These are phyloP conservation scores for Heliocidaris tuberculata DNA, from an alignment of 35 echinoderm and acorn worm genomes.

Conservation along the genomic window DNA sequence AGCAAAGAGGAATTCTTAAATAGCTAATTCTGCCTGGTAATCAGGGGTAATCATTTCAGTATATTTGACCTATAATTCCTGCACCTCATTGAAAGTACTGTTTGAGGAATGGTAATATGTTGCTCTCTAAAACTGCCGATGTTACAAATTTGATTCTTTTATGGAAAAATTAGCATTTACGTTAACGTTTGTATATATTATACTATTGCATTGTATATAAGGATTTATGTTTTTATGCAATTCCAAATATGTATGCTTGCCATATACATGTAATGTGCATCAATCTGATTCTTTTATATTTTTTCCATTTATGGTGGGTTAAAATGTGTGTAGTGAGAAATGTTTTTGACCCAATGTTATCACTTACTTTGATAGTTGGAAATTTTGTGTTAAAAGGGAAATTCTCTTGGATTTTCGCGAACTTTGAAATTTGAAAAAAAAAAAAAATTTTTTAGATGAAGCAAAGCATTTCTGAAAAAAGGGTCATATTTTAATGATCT, in stretches of 20 bases:
- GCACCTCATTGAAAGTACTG: not conserved
- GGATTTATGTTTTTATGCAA: not conserved
- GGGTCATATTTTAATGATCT: too few relatives aligned
- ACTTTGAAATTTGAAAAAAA: too few relatives aligned
- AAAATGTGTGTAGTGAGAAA: not conserved
- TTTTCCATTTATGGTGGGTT: not conserved
- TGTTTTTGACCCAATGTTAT: not conserved
- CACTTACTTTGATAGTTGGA: too few relatives aligned
- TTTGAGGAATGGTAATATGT: not conserved
- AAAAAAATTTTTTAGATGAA: too few relatives aligned
- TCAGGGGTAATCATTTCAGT: too few relatives aligned
- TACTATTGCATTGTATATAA: not conserved
- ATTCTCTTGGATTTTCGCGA: too few relatives aligned
- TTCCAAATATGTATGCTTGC: not conserved
- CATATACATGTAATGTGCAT: not conserved
- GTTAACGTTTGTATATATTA: not conserved
- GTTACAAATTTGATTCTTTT: not conserved
- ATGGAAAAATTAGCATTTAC: not conserved
- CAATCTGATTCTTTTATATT: not conserved
- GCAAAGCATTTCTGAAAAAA: too few relatives aligned
- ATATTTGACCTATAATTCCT: too few relatives aligned
- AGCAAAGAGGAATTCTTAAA: too few relatives aligned
- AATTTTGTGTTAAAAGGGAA: too few relatives aligned
- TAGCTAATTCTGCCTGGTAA: too few relatives aligned
- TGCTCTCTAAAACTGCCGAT: not conserved